Percentiles rank a stretch among this genome's conserved stretches.
Conservation (phyloP, 2,888 invertebrate genomes). For the Muschampia plurimacula region DNA sequence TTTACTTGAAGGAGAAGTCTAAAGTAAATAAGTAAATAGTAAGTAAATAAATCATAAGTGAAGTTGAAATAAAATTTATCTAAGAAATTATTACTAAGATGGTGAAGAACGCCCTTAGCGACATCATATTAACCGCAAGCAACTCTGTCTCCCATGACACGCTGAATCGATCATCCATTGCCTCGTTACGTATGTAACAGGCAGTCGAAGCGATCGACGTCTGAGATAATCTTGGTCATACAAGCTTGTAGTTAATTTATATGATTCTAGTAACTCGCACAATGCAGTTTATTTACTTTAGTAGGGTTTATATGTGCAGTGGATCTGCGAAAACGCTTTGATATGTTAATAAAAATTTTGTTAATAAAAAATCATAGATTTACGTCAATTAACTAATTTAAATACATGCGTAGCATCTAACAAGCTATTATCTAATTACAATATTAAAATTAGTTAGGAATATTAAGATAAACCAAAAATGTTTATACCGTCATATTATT, state of each 20-base stretch:
- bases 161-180: slow-evolving; percentile 50
- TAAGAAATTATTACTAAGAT: no score
- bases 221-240: slow-evolving; percentile 43
- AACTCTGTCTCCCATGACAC: slow-evolving; percentile 28
- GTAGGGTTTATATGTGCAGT: neutral
- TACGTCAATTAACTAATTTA: neutral
- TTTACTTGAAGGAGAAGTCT: no score
- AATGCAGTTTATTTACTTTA: neutral
- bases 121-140: slow-evolving; percentile 5
- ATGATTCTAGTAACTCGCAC: slow-evolving; percentile 31
- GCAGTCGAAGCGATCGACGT: slow-evolving; percentile 43
- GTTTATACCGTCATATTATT: no score
- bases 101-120: neutral
- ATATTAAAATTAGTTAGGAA: no score
- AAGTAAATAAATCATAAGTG: no score
- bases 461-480: no score
- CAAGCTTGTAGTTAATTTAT: slow-evolving; percentile 43
- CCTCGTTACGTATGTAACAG: slow-evolving; percentile 41
- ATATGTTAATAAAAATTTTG: neutral
- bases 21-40: no score
- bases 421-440: no score
- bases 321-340: neutral
- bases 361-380: no score
- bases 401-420: no score
- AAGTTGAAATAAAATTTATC: no score